These are phyloP conservation scores for Eulacestoma nigropectus DNA, from an alignment of 2,113 vertebrate genomes.

Conservation along the genomic window DNA sequence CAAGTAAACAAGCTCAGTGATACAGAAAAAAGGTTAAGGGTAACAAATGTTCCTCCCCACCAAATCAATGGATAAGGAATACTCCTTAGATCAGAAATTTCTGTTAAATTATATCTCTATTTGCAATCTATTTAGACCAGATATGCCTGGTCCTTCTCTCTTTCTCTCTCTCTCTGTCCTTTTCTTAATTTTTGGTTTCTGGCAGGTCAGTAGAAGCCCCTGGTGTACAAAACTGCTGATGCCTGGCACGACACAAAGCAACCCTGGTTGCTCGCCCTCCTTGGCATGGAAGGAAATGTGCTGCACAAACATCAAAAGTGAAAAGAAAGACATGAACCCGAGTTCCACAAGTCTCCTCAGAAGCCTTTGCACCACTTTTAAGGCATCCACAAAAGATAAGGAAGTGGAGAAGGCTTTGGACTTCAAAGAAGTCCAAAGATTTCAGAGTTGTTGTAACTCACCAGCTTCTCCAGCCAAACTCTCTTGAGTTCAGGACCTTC, in stretches of 20 bases:
- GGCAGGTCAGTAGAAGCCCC: not conserved
- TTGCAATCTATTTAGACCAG: not conserved
- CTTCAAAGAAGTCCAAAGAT: not conserved
- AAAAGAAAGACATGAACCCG: not conserved
- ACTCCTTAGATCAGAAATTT: not conserved
- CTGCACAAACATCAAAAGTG: not conserved
- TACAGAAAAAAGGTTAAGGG: not conserved
- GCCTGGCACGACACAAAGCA: not conserved
- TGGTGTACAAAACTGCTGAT: not conserved
- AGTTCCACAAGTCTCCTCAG: not conserved
- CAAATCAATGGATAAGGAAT: not conserved
- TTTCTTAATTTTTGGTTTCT: not conserved
- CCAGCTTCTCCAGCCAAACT: not conserved
- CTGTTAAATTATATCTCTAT: not conserved
- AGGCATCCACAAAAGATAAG: not conserved
- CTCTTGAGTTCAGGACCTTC: not conserved
- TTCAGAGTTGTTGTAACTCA: not conserved
- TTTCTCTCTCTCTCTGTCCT: not conserved
- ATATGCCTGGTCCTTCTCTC: not conserved
- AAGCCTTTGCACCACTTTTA: not conserved
- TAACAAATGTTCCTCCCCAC: not conserved
- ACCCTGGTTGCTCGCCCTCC: accelerated
- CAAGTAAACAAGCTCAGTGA: not conserved
- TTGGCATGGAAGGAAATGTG: not conserved
- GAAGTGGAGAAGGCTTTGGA: not conserved